Evolutionary conservation across 37 sponge, comb jelly and placozoan species (phyloP).

Genomic region (Ianthella basta): DNA sequence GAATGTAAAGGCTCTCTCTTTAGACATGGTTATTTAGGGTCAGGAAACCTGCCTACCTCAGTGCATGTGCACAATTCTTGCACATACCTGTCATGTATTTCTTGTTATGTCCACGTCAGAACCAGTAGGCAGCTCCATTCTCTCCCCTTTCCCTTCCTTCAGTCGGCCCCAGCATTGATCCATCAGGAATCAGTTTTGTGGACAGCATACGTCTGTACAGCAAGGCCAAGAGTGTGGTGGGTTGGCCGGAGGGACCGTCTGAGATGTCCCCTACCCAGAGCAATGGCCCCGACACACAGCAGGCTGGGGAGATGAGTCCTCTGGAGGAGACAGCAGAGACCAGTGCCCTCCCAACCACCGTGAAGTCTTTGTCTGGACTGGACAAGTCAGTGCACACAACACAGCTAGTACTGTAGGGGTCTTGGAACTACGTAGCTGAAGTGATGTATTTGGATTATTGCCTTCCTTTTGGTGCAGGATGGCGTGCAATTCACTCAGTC

Average conservation of each 20-base stretch:
- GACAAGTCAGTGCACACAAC: not conserved
- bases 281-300: not conserved
- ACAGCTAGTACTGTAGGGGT: not conserved
- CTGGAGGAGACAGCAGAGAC: not conserved
- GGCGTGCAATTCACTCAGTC: conserved; percentile 60
- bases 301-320: conserved; percentile 8
- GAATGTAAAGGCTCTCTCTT: too few species aligned
- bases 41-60: too few species aligned
- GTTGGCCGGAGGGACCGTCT: conserved; percentile 73
- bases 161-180: conserved; percentile 89
- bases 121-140: too few species aligned
- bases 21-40: too few species aligned
- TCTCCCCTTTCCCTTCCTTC: not conserved
- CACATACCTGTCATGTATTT: not conserved
- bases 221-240: conserved; percentile 68
- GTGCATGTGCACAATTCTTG: not conserved
- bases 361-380: not conserved
- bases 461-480: conserved; percentile 31
- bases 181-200: conserved; percentile 75
- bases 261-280: not conserved
- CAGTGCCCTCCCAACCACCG: not conserved
- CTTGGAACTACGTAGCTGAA: not conserved
- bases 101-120: not conserved
- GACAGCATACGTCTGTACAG: conserved; percentile 72
- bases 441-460: too few species aligned